Evolutionary conservation across 2,797 vertebrate species (phyloP).

Genomic region (Mus spretus): DNA sequence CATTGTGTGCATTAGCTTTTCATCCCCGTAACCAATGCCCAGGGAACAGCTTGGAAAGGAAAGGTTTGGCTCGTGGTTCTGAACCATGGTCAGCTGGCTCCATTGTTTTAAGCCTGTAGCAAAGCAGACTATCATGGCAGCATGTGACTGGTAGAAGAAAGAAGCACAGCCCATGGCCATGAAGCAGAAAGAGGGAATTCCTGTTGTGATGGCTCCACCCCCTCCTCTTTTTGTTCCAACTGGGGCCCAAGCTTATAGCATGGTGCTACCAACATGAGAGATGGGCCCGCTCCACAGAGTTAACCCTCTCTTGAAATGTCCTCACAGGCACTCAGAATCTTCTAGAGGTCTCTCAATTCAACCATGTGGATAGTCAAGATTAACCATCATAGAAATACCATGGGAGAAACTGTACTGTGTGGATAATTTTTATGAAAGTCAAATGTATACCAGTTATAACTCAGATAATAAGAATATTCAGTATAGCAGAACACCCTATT

Average conservation of each 20-base stretch:
- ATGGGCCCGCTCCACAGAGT: neutral
- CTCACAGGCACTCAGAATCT: neutral
- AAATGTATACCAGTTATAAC: neutral
- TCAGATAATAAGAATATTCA: constrained; percentile 36
- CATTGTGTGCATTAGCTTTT: neutral
- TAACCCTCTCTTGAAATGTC: neutral
- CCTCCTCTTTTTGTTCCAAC: neutral
- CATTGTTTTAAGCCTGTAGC: neutral
- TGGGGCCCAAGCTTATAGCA: neutral
- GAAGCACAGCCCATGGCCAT: neutral
- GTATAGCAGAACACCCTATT: neutral
- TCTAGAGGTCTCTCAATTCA: neutral
- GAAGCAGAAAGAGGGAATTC: neutral
- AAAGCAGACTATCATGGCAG: neutral
- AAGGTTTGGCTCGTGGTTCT: neutral
- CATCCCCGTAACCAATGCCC: neutral
- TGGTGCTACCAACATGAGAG: neutral
- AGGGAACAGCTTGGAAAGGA: neutral
- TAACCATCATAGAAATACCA: neutral
- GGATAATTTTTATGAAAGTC: constrained; percentile 49
- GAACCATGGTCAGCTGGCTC: neutral
- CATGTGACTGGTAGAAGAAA: neutral
- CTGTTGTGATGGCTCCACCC: too few species aligned
- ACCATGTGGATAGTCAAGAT: neutral
- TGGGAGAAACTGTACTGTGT: neutral